These are phyloP conservation scores for Apeira syringaria DNA, from an alignment of 2,888 invertebrate genomes.

Conservation along the genomic window DNA sequence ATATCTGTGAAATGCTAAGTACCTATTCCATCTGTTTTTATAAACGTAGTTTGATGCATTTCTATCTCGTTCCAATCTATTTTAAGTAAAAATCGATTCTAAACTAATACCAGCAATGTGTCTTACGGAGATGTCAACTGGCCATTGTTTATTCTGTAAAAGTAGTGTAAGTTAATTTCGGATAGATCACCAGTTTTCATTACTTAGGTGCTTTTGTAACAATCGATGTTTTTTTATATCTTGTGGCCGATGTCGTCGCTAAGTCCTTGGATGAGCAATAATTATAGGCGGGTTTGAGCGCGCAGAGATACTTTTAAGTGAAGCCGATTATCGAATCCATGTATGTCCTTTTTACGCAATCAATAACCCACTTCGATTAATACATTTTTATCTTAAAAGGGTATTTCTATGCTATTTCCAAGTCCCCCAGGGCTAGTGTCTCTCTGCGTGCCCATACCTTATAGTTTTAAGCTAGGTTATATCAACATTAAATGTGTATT, in stretches of 20 bases:
- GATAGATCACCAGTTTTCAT: slow-evolving; percentile 42
- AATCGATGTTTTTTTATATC: slow-evolving; percentile 49
- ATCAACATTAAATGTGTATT: slow-evolving; percentile 82
- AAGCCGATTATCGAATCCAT: slow-evolving; percentile 28
- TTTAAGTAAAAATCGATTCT: no score
- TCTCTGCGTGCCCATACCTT: slow-evolving; percentile 56
- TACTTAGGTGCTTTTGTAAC: slow-evolving; percentile 62
- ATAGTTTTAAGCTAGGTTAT: slow-evolving; percentile 69
- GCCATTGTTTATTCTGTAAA: slow-evolving; percentile 23
- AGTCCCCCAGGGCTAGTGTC: slow-evolving; percentile 30
- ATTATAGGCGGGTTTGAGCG: slow-evolving; percentile 50
- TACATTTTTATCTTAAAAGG: slow-evolving; percentile 30
- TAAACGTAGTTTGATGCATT: slow-evolving; percentile 1
- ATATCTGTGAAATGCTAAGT: slow-evolving; percentile 35
- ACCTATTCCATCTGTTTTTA: slow-evolving; percentile 44
- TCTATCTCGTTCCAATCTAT: no score
- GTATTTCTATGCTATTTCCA: slow-evolving; percentile 36
- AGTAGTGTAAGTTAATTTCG: slow-evolving; percentile 24
- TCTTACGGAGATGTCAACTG: slow-evolving; percentile 36
- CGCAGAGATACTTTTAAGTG: slow-evolving; percentile 47
- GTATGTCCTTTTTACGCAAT: slow-evolving; percentile 1
- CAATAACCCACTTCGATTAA: slow-evolving; percentile 19
- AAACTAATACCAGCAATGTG: no score
- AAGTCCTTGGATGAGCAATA: slow-evolving; percentile 62
- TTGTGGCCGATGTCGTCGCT: slow-evolving; percentile 73